Percentiles rank a stretch among this genome's conserved stretches.
Evolutionary conservation across 1,140 invertebrate genomes (phyloP).

Genomic region (Trichonephila clavipes): DNA sequence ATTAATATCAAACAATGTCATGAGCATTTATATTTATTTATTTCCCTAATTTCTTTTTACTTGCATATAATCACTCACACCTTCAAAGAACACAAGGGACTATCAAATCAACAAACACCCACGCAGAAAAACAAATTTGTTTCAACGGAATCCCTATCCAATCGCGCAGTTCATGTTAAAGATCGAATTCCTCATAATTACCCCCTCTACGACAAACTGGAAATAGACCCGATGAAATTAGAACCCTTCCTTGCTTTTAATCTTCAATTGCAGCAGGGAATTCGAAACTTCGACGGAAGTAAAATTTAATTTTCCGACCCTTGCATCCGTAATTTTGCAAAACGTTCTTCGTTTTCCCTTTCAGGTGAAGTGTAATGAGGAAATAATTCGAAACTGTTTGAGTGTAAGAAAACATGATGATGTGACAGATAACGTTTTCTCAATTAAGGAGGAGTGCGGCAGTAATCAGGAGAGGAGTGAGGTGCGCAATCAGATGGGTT

Average conservation of each 20-base stretch:
- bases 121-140: neutral
- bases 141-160: neutral
- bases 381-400: slow-evolving; percentile 63
- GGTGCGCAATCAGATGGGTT: slow-evolving; percentile 24
- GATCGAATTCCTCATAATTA: slow-evolving; percentile 30
- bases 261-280: slow-evolving; percentile 44
- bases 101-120: neutral
- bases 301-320: slow-evolving; percentile 70
- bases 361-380: slow-evolving; percentile 50
- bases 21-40: too few species aligned
- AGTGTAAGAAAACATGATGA: slow-evolving; percentile 63
- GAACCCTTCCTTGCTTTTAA: slow-evolving; percentile 27
- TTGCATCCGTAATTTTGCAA: slow-evolving; percentile 66
- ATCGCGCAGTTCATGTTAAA: neutral
- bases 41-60: too few species aligned
- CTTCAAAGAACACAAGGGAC: too few species aligned
- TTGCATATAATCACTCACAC: too few species aligned
- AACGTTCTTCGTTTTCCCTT: slow-evolving; percentile 43
- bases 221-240: slow-evolving; percentile 24
- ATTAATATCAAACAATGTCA: too few species aligned
- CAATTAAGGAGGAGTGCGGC: slow-evolving; percentile 39
- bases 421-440: slow-evolving; percentile 7
- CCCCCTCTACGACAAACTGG: neutral
- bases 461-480: neutral
- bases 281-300: slow-evolving; percentile 53